Evolutionary conservation across 1,140 invertebrate species (phyloP), one percentile per base, ranked within the genome.

Genomic region (Ganaspis sp.): DNA sequence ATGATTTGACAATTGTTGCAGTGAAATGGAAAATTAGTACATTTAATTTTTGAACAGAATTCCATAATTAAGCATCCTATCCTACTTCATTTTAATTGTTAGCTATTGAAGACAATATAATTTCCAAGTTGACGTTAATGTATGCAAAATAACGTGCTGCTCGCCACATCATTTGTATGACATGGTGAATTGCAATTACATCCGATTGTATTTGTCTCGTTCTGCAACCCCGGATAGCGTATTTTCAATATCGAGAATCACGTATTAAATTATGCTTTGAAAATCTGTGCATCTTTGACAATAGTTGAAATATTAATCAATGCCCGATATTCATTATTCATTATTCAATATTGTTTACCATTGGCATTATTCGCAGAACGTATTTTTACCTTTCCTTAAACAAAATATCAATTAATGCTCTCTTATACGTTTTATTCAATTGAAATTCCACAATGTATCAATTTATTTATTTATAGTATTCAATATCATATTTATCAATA

Each of bases 201-300:
- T 58, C 54, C 23, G 54, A 54, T 54, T 54, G 53, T 54, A 54
- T 58, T 26, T 58, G 54, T 26, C 54, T 58, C 54, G 11, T 54
- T 54, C 19, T 23, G 53, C 19, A 58, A 58, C 54, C 54, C 21
- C 54, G 12, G 19, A 58, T 58, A 58, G 54, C 54, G 54, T 58
- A 58, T 58, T 58, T 58, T 58, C 54, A 23, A 58, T 26, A 29
- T 58, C 54, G 54, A 21, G 53, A 23, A 54, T 54, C 53, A 54
- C 21, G 54, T 58, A 58, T 26, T 58, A 58, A 58, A 58, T 58
- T 26, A 58, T 58, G 21, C 54, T 58, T 58, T 58, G 54, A 58
- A 58, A 58, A 58, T 58, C 54, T 26, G 23, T 26, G 54, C 21
- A 23, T 58, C 21, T 58, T 58, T 58, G 21, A 58, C 21, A 58